Evolutionary conservation across 2,888 invertebrate genomes (phyloP).

Genomic region (Ophion ellenae): DNA sequence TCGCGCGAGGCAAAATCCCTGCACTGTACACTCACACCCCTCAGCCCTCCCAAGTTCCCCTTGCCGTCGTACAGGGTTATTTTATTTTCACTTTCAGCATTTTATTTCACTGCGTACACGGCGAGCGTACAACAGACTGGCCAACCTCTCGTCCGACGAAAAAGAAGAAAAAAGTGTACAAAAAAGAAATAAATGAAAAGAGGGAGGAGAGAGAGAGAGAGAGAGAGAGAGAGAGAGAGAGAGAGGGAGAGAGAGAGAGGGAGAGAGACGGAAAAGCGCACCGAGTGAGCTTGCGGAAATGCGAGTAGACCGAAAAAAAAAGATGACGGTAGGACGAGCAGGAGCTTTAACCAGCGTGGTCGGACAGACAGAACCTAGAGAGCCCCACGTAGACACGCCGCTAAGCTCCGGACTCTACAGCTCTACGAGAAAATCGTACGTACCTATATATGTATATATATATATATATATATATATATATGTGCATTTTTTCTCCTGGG

Average conservation of each 20-base stretch:
- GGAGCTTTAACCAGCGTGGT: slow-evolving; percentile 53
- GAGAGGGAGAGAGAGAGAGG: slow-evolving; percentile 34
- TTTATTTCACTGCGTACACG: slow-evolving; percentile 74
- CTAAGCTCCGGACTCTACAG: slow-evolving; percentile 70
- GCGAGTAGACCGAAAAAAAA: slow-evolving; percentile 48
- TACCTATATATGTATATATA: background rate
- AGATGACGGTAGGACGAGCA: slow-evolving; percentile 26
- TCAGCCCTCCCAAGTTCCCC: background rate
- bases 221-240: slow-evolving; percentile 28
- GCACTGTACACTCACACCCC: slow-evolving; percentile 28
- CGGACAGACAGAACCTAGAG: slow-evolving; percentile 63
- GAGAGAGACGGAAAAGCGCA: slow-evolving; percentile 47
- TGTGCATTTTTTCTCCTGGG: slow-evolving; percentile 56
- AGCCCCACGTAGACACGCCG: slow-evolving; percentile 74
- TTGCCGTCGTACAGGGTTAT: slow-evolving; percentile 71
- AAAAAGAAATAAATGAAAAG: slow-evolving; percentile 19
- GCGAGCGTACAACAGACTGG: slow-evolving; percentile 46
- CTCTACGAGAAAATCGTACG: slow-evolving; percentile 59
- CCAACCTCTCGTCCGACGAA: slow-evolving; percentile 25
- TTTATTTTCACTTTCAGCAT: slow-evolving; percentile 80
- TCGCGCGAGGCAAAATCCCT: slow-evolving; percentile 71
- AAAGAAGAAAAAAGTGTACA: slow-evolving; percentile 13
- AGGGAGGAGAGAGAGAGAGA: slow-evolving; percentile 15
- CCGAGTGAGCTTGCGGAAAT: slow-evolving; percentile 55
- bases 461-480: background rate